Conservation (phyloP, 2,113 vertebrate species). For the Tragelaphus buxtoni region DNA sequence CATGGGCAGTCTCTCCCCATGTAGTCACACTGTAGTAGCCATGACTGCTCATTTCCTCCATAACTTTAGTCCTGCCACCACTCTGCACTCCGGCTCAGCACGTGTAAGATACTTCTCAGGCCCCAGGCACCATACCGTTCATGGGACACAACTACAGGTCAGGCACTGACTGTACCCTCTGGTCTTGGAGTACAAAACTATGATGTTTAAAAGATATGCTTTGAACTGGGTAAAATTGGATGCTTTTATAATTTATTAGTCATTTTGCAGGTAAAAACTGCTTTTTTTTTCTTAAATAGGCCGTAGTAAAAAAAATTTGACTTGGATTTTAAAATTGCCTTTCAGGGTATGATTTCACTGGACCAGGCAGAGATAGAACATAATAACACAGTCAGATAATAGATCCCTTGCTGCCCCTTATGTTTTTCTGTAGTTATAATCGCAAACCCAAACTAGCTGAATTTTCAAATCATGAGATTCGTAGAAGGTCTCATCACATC, state of each 20-base stretch:
- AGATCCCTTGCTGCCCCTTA: not conserved
- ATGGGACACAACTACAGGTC: not conserved
- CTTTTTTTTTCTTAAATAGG: not conserved
- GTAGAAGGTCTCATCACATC: not conserved
- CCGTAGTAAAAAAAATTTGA: not conserved
- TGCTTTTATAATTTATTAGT: not conserved
- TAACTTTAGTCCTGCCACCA: not conserved
- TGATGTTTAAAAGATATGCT: not conserved
- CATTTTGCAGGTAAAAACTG: not conserved
- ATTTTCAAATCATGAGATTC: not conserved
- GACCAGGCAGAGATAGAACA: not conserved
- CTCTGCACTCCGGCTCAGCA: not conserved
- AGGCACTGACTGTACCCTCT: not conserved
- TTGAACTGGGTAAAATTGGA: not conserved
- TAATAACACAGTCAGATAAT: not conserved
- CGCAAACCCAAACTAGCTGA: not conserved
- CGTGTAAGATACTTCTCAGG: not conserved
- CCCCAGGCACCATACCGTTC: not conserved
- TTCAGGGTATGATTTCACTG: not conserved
- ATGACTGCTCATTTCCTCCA: not conserved
- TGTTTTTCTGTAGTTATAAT: not conserved
- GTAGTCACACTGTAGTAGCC: accelerated
- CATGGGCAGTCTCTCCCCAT: not conserved
- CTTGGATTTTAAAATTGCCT: not conserved
- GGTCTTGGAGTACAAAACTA: not conserved